Evolutionary conservation across 2,888 invertebrate species (phyloP), one percentile per base, ranked within the genome.

Genomic region (Augochlorella aurata): DNA sequence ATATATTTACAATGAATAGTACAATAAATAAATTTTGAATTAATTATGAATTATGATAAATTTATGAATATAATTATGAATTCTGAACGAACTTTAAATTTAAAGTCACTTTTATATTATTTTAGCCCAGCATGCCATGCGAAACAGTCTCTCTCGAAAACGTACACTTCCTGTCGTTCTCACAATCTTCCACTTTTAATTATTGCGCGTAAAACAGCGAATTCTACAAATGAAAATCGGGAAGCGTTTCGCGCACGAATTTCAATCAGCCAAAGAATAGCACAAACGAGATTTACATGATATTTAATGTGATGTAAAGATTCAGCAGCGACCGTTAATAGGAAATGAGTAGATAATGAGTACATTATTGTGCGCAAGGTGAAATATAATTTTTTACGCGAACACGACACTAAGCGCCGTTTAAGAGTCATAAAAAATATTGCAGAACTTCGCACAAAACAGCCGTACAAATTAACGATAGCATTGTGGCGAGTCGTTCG

Each of bases 361-460:
- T 50, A 50, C 18, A 63, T 29, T 63, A 65, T n/a, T 65, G 10
- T 18, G 38, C 29, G 38, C 29, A 38, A 63, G 38, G 44, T 65
- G 44, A n/a, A 38, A n/a, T 65, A 44, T 44, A 38, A 65, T 65
- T 44, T 44, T 65, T 65, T 65, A 65, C n/a, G 44, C n/a, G 38
- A 44, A 38, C n/a, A n/a, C 12, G n/a, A n/a, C 38, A 12, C 7
- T 38, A 38, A 38, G 38, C 38, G n/a, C 10, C 44, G 44, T 24
- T 24, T 24, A 16, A 12, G 29, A 18, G 12, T 12, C 12, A 2
- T 14, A 44, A 44, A 65, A 65, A 8, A 9, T 44, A 12, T 65
- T 14, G 24, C 14, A 58, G 7, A 58, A 16, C 14, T 16, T 24
- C 16, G n/a, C n/a, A 44, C n/a, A 10, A 38, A 38, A 65, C n/a